These are phyloP conservation scores for Diorhabda carinulata DNA, from an alignment of 1,140 invertebrate species.

Conservation along the genomic window DNA sequence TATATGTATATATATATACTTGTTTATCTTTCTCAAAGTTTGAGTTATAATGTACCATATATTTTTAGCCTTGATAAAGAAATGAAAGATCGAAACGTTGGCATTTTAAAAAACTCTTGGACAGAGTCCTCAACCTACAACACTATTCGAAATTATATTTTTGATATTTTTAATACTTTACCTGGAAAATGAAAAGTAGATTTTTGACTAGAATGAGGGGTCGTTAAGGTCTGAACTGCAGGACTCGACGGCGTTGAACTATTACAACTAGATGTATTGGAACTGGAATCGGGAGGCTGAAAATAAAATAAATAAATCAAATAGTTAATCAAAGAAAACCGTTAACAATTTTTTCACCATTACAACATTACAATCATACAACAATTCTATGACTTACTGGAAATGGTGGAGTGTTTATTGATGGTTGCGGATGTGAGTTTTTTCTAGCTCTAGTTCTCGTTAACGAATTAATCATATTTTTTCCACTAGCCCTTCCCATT, in stretches of 20 bases:
- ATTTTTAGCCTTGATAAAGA: no score
- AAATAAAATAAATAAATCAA: slow-evolving; percentile 30
- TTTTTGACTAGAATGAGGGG: slow-evolving; percentile 49
- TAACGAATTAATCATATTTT: slow-evolving; percentile 39
- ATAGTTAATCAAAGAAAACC: no score
- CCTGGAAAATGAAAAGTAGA: slow-evolving; percentile 85
- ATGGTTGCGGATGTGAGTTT: slow-evolving; percentile 56
- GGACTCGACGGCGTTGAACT: slow-evolving; percentile 94
- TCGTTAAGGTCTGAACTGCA: slow-evolving; percentile 65
- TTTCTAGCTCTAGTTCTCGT: slow-evolving; percentile 43
- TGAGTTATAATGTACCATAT: no score
- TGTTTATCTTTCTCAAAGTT: no score
- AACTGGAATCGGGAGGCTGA: slow-evolving; percentile 77
- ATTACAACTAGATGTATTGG: slow-evolving; percentile 93
- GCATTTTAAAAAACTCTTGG: no score
- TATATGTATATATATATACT: no score
- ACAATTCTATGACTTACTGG: slow-evolving; percentile 49
- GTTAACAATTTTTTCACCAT: no score
- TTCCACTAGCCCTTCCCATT: slow-evolving; percentile 40
- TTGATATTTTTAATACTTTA: slow-evolving; percentile 35
- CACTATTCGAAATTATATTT: no score
- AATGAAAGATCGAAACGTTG: no score
- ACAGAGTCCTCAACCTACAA: no score
- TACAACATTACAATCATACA: no score
- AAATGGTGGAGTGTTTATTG: slow-evolving; percentile 58